Percentiles rank a stretch among this genome's conserved stretches.
phyloP scores from a whole-genome alignment of 2,113 vertebrate genomes.

The Ophiodon elongatus region DNA sequence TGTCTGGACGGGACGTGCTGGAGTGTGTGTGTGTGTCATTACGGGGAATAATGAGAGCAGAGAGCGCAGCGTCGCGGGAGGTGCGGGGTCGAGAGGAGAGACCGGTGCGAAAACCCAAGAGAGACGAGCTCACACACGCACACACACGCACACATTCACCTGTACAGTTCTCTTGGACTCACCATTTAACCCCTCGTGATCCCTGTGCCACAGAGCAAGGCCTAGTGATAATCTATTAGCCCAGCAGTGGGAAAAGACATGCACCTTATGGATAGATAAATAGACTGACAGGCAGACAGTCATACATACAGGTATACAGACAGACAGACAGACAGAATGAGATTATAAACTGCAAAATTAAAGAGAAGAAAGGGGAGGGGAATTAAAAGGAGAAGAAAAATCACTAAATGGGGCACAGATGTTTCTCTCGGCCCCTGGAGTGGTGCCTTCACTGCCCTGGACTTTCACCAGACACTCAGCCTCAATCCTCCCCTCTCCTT shows the following conservation, averaged over 20 bases:
- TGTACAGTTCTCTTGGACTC: conserved; percentile 37
- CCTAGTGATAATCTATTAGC: conserved; percentile 52
- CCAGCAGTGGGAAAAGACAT: background rate
- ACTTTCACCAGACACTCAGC: conserved; percentile 72
- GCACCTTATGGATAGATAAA: background rate
- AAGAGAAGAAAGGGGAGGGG: background rate
- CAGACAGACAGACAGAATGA: conserved; percentile 5
- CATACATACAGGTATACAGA: no score
- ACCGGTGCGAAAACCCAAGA: conserved; percentile 40
- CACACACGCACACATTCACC: conserved; percentile 45
- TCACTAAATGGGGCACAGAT: conserved; percentile 80
- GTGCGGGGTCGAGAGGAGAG: conserved; percentile 66
- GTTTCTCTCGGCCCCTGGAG: conserved; percentile 75
- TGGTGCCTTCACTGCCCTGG: conserved; percentile 72
- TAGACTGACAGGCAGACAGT: no score
- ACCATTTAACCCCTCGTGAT: conserved; percentile 60
- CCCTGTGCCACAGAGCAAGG: conserved; percentile 29
- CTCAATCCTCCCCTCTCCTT: conserved; percentile 56
- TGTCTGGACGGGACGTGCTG: conserved; percentile 40
- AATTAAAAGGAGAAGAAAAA: conserved; percentile 58
- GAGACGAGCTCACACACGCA: conserved; percentile 43
- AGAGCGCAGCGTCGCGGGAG: conserved; percentile 57
- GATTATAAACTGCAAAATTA: background rate
- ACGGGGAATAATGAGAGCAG: conserved; percentile 87
- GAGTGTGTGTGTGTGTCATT: conserved; percentile 83